These are phyloP conservation scores for Branchipolynoe longqiensis DNA, from an alignment of 2,888 invertebrate species.

Conservation along the genomic window DNA sequence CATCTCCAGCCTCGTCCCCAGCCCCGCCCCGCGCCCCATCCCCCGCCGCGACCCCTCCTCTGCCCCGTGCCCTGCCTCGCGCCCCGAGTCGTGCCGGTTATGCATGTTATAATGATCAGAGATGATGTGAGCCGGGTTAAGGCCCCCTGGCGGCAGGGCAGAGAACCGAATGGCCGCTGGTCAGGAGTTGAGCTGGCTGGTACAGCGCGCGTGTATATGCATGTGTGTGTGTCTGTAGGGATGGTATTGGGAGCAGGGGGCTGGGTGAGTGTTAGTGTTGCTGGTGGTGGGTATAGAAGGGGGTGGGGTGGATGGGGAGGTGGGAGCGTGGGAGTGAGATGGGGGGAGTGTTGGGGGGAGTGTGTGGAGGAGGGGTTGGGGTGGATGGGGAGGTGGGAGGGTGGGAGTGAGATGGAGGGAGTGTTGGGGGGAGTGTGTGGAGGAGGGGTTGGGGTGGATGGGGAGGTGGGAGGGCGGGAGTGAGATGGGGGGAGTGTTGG, in stretches of 20 bases:
- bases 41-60: neutral
- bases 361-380: too few species aligned
- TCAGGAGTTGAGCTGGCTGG: neutral
- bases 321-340: too few species aligned
- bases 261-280: neutral
- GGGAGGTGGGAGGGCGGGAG: too few species aligned
- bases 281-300: too few species aligned
- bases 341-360: too few species aligned
- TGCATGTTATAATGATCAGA: conserved; percentile 46
- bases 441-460: too few species aligned
- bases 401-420: too few species aligned
- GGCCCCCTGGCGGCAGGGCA: neutral
- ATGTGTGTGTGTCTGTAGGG: neutral
- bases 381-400: too few species aligned
- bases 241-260: neutral
- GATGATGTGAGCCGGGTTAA: conserved; percentile 20
- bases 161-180: neutral
- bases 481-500: too few species aligned
- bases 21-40: neutral
- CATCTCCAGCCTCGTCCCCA: neutral
- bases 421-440: too few species aligned
- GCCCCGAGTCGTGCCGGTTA: neutral
- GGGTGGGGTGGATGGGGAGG: too few species aligned
- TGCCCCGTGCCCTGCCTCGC: neutral
- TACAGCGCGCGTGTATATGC: neutral